These are phyloP conservation scores for Ganaspis brasiliensis DNA, from an alignment of 2,888 invertebrate species.

Conservation along the genomic window DNA sequence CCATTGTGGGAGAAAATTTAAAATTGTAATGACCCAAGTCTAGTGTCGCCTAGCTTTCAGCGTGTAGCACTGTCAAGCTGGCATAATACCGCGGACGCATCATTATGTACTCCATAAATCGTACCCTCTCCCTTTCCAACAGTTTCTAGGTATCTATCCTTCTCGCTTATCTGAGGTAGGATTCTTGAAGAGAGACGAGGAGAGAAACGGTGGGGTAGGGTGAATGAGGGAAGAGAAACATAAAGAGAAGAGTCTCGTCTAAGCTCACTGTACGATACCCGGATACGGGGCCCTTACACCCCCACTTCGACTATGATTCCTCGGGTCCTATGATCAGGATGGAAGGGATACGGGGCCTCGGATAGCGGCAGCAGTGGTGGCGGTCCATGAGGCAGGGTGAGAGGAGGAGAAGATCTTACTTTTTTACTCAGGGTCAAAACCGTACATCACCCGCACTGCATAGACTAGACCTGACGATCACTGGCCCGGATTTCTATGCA, in stretches of 20 bases:
- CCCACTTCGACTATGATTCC: slow-evolving; percentile 62
- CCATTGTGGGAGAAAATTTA: not conserved
- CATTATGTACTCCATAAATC: slow-evolving; percentile 74
- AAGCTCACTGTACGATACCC: slow-evolving; percentile 69
- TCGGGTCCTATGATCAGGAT: slow-evolving; percentile 44
- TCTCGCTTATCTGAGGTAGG: slow-evolving; percentile 49
- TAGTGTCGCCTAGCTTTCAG: not conserved
- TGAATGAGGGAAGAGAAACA: slow-evolving; percentile 47
- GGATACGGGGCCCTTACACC: slow-evolving; percentile 73
- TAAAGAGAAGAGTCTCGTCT: slow-evolving; percentile 60
- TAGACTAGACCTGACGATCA: slow-evolving; percentile 75
- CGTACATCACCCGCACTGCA: slow-evolving; percentile 75
- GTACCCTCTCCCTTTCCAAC: slow-evolving; percentile 52
- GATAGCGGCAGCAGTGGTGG: slow-evolving; percentile 58
- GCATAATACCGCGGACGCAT: slow-evolving; percentile 70
- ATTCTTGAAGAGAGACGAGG: slow-evolving; percentile 43
- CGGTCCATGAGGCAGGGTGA: slow-evolving; percentile 55
- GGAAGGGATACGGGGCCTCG: slow-evolving; percentile 39
- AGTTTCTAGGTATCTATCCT: slow-evolving; percentile 46
- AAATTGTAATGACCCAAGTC: not conserved
- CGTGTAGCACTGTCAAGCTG: slow-evolving; percentile 68
- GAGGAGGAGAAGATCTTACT: slow-evolving; percentile 64
- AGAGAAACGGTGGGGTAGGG: slow-evolving; percentile 47
- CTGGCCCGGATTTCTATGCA: slow-evolving; percentile 67
- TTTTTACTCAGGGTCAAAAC: slow-evolving; percentile 78